These are phyloP conservation scores for Ophion ventricosus DNA, from an alignment of 2,888 invertebrate genomes.

Conservation along the genomic window DNA sequence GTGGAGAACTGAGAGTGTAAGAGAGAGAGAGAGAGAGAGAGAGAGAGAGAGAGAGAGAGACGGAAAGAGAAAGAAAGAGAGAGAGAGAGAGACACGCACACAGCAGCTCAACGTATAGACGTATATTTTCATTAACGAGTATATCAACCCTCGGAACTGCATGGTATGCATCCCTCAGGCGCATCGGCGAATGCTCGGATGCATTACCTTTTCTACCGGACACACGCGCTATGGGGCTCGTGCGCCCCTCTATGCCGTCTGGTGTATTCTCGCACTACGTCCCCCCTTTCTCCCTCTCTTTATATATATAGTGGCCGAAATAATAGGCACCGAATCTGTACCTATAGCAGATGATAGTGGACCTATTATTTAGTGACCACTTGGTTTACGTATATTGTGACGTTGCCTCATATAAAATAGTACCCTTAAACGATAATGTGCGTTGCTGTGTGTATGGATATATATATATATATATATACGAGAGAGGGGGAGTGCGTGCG, in stretches of 20 bases:
- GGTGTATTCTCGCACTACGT: conserved; percentile 58
- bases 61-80: conserved; percentile 36
- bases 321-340: background rate
- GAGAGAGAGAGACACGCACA: conserved; percentile 10
- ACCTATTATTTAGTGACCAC: background rate
- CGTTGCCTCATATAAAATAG: no score
- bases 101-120: conserved; percentile 59
- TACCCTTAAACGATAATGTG: conserved; percentile 1
- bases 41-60: background rate
- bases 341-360: background rate
- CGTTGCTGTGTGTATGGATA: no score
- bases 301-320: background rate
- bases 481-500: background rate
- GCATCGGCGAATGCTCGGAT: conserved; percentile 65
- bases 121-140: conserved; percentile 74
- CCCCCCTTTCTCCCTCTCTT: conserved; percentile 59
- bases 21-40: conserved; percentile 7
- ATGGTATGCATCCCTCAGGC: conserved; percentile 60
- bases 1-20: conserved; percentile 13
- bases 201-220: conserved; percentile 63
- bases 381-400: background rate
- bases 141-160: conserved; percentile 67
- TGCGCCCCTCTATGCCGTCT: conserved; percentile 47
- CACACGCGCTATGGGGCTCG: conserved; percentile 59
- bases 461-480: background rate